Base-by-base conservation (phyloP, 2,888 invertebrate genomes). In the Lycaena phlaeas region DNA sequence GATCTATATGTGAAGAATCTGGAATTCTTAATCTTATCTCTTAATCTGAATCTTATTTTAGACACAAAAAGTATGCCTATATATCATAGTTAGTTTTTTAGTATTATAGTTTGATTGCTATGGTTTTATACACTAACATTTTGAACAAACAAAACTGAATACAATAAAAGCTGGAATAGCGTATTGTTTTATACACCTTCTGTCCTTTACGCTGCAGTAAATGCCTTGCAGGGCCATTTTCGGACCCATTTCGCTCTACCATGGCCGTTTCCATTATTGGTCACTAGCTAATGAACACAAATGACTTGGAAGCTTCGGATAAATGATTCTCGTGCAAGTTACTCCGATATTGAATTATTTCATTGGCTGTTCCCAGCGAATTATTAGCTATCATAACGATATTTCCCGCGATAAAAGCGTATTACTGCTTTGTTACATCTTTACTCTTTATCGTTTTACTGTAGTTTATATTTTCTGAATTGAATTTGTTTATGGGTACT, bases 211-310 rank as follows among this genome's bases (percentile, higher is more conserved):
- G 54, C 53, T 55, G 59, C 60, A 68, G 60, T 66, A 64, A 69
- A 62, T 59, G 56, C 51, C 49, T 54, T 54, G 54, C 61, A 57
- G 60, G 54, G 59, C 67, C 69, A 67, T 72, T 74, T 61, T 59
- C 55, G 57, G 50, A 50, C 55, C 64, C 60, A 61, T 72, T 68
- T 53, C 58, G 59, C 54, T 59, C 59, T 66, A 59, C 64, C 64
- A 65, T 67, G 61, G 61, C 61, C 61, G 59, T 72, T 64, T 57
- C 61, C 73, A 72, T 77, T 75, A 77, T 67, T 61, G 70, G 65
- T 68, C 65, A 67, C 67, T 67, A 72, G 65, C 68, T 75, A 76
- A 76, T 72, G 78, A 71, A 72, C 73, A 67, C 70, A 71, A 75
- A 76, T 66, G 70, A 62, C 61, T 59, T 49, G 57, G 64, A 64